Evolutionary conservation across 2,113 vertebrate genomes (phyloP), one percentile per base, ranked within the genome.

Genomic region (Apaloderma vittatum): DNA sequence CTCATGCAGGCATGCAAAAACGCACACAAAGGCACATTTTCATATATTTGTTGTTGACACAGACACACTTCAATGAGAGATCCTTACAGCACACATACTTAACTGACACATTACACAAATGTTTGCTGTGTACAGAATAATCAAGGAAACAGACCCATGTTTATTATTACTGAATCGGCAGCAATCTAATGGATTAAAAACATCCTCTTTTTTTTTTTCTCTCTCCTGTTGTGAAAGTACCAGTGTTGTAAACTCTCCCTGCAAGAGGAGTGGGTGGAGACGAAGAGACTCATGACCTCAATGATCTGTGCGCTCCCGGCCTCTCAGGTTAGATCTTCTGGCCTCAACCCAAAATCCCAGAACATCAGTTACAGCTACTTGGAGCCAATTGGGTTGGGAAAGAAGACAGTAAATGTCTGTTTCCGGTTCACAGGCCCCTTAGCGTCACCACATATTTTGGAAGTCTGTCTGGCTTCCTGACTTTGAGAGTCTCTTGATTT

Each of bases 391-490:
- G 94, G 85, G 95, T 70, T 97, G 94, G 95, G 96, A 97, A 98
- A 97, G 97, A 95, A 95, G 93, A 91, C 96, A 94, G 96, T 96
- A 78, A 94, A 97, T 96, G 98, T 97, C 97, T 97, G 94, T 98
- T 98, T 98, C 98, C 97, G 97, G 97, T 98, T 98, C 98, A 96
- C 97, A 98, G 94, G 87, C 94, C 54, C 92, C 91, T 96, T 66
- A 92, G 93, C 94, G 96, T 98, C 98, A 98, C 83, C 89, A 74
- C 98, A 97, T 94, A 95, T 96, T 98, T 98, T 96, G 98, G 97
- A 97, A 95, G 98, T 98, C 98, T 98, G 98, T 97, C 97, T 97
- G 85, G 96, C 82, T 98, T 98, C 98, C 98, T 98, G 98, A 84
- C 97, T 98, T 98, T 97, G 95, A 98, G 98, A 98, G 97, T 90